Percentiles rank a stretch among this genome's conserved stretches.
These are phyloP conservation scores for Tachysurus fulvidraco DNA, from an alignment of 2,113 vertebrate genomes.

Conservation along the genomic window DNA sequence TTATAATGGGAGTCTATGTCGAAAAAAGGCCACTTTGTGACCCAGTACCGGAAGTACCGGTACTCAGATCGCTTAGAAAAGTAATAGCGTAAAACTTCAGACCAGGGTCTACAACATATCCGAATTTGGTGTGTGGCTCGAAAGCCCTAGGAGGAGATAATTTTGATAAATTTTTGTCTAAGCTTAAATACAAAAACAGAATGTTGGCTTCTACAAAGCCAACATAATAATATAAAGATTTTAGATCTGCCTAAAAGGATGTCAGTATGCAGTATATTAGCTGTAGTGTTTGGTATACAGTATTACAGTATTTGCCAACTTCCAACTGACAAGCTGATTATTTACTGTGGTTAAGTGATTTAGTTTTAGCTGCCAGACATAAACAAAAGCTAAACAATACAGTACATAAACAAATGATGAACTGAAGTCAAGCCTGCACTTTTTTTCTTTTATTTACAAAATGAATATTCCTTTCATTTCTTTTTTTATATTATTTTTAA, in stretches of 20 bases:
- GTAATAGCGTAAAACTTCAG: no score
- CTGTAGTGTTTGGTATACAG: neutral
- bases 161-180: no score
- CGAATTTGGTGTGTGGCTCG: no score
- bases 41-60: no score
- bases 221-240: neutral
- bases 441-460: constrained; percentile 42
- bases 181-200: no score
- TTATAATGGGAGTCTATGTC: no score
- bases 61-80: no score
- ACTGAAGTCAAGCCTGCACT: constrained; percentile 39
- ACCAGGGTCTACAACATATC: no score
- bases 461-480: neutral
- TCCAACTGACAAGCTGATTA: neutral
- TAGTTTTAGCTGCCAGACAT: constrained; percentile 21
- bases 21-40: no score
- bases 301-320: neutral
- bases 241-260: neutral
- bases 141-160: no score
- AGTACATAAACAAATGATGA: constrained; percentile 52
- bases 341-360: constrained; percentile 4
- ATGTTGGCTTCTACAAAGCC: no score
- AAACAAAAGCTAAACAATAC: constrained; percentile 50
- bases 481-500: neutral
- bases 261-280: neutral